Evolutionary conservation across 1,140 invertebrate genomes (phyloP).

Genomic region (Laupala kohalensis): DNA sequence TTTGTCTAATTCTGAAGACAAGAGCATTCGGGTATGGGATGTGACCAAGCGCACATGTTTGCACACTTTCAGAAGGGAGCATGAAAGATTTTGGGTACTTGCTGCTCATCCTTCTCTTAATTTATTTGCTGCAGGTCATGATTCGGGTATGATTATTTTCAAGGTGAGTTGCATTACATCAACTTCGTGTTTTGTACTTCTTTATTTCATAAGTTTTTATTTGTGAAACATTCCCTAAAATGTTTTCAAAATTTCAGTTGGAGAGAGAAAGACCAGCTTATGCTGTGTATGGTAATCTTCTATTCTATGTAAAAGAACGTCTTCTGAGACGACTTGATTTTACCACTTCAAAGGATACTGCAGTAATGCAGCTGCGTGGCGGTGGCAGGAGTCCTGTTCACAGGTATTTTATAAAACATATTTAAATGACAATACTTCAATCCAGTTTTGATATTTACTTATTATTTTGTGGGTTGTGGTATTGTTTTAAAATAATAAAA

Average conservation of each 20-base stretch:
- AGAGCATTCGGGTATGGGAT: slow-evolving; percentile 97
- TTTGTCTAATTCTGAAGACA: slow-evolving; percentile 95
- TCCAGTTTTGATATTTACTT: no score
- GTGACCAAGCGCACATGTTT: slow-evolving; percentile 95
- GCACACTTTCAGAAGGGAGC: slow-evolving; percentile 87
- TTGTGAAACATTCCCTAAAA: not conserved
- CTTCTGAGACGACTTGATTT: slow-evolving; percentile 86
- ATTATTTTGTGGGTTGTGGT: no score
- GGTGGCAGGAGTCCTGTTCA: slow-evolving; percentile 55
- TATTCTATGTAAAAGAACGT: slow-evolving; percentile 94
- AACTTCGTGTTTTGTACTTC: no score
- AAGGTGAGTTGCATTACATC: no score
- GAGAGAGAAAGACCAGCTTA: slow-evolving; percentile 94
- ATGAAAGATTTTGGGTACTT: slow-evolving; percentile 95
- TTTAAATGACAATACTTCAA: not conserved
- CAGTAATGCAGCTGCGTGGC: slow-evolving; percentile 85
- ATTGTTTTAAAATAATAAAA: no score
- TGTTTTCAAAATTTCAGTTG: slow-evolving; percentile 37
- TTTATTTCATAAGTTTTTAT: no score
- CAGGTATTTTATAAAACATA: slow-evolving; percentile 29
- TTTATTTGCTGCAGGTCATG: slow-evolving; percentile 87
- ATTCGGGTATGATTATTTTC: slow-evolving; percentile 79
- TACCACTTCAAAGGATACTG: slow-evolving; percentile 79
- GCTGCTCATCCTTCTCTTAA: slow-evolving; percentile 78
- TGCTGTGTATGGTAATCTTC: slow-evolving; percentile 79